Evolutionary conservation across 1,140 invertebrate species (phyloP).

Genomic region (Drosophila elegans): DNA sequence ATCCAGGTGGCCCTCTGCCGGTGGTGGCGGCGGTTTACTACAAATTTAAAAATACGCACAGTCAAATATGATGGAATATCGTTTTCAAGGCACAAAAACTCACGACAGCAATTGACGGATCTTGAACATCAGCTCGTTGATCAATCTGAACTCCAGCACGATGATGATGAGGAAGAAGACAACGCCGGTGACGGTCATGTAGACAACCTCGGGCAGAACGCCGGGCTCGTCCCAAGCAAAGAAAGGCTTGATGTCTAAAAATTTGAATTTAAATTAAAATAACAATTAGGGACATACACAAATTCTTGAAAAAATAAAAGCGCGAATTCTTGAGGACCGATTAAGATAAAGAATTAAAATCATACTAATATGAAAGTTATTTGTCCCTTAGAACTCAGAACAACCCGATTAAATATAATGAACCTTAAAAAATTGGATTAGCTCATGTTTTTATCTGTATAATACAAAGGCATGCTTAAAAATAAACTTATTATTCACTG

Average conservation of each 20-base stretch:
- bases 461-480: too few species aligned
- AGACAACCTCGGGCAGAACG: constrained; percentile 57
- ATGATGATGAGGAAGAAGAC: constrained; percentile 64
- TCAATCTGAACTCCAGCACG: constrained; percentile 55
- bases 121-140: constrained; percentile 57
- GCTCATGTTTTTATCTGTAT: too few species aligned
- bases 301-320: too few species aligned
- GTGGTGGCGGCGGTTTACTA: constrained; percentile 58
- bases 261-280: not conserved
- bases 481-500: too few species aligned
- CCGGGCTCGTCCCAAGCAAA: constrained; percentile 66
- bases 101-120: constrained; percentile 39
- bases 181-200: constrained; percentile 43
- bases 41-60: not conserved
- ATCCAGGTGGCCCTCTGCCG: constrained; percentile 65
- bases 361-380: too few species aligned
- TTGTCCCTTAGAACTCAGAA: too few species aligned
- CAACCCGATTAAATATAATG: too few species aligned
- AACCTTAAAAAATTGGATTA: too few species aligned
- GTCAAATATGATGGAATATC: not conserved
- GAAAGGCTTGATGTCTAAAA: constrained; percentile 44
- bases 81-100: constrained; percentile 1
- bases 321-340: too few species aligned
- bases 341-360: too few species aligned
- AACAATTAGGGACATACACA: too few species aligned